Base-by-base conservation (phyloP, 2,888 invertebrate species). In the Lepidochrysops patricia region DNA sequence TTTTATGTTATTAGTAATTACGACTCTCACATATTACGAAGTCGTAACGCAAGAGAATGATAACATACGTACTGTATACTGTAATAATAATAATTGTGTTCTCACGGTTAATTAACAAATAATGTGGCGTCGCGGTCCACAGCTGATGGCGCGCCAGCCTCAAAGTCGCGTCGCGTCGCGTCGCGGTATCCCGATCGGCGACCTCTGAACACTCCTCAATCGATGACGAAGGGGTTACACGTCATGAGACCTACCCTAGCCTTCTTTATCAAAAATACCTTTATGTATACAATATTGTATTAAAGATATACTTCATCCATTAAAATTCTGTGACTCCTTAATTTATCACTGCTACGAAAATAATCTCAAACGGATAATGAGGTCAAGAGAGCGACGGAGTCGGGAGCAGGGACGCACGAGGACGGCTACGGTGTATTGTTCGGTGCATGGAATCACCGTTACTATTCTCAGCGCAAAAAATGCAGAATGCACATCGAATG, bases 21-120 rank as follows among this genome's bases (percentile, higher is more conserved):
- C 19, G 19, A 13, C 23, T 23, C 9, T 43, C 43, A 43, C 19
- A 23, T 43, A 43, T 43, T 43, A 43, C 43, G 43, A 43, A 19
- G 43, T 19, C 15, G 7, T 43, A 43, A 43, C 19, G 43, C 43
- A 43, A 43, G 43, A 43, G 43, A 4, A 9, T 9, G 19, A 23
- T 43, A 43, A 43, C 43, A 19, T 43, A 19, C 23, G 43, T 43
- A 43, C 19, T 19, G 9, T 43, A 62, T 65, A 61, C 60, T 64
- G 63, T 62, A 61, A 67, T 65, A 66, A 69, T 68, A 75, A 74
- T 77, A 75, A 79, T 74, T 71, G 71, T 78, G 72, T 68, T 84
- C 88, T 87, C 87, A 89, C 88, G 84, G 84, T 85, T 79, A 86
- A 80, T 80, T 82, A 82, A 81, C 69, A 75, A 79, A 81, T 77